These are phyloP conservation scores for Alitta virens DNA, from an alignment of 2,888 invertebrate genomes.

Conservation along the genomic window DNA sequence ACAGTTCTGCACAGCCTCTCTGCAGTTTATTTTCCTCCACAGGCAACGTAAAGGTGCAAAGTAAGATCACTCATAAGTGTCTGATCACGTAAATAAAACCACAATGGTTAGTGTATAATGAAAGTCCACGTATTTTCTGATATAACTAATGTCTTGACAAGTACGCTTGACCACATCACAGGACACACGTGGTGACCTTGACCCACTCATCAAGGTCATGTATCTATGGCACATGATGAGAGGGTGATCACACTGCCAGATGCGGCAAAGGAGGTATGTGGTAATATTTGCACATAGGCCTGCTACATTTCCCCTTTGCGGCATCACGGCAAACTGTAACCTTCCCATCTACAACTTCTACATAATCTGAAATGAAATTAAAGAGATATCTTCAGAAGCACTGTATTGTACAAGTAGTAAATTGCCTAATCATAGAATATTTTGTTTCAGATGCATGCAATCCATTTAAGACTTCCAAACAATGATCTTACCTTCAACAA, in stretches of 20 bases:
- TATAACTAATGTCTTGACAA: too few species aligned
- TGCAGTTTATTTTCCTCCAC: too few species aligned
- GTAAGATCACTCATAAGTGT: too few species aligned
- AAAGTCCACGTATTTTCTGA: too few species aligned
- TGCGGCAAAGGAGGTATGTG: conserved; percentile 76
- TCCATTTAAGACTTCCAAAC: background rate
- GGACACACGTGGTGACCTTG: conserved; percentile 9
- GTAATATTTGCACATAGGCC: conserved; percentile 95
- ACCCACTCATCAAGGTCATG: background rate
- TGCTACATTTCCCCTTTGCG: conserved; percentile 88
- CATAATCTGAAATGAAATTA: conserved; percentile 73
- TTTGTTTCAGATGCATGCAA: background rate
- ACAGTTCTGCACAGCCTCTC: too few species aligned
- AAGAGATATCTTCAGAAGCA: too few species aligned
- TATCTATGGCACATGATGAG: background rate
- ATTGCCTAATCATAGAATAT: too few species aligned
- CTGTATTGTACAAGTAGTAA: too few species aligned
- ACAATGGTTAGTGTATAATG: too few species aligned
- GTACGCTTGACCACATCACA: too few species aligned
- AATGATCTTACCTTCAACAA: conserved; percentile 80
- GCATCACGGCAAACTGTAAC: conserved; percentile 96
- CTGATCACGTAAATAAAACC: too few species aligned
- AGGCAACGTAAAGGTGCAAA: too few species aligned
- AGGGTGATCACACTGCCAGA: conserved; percentile 12
- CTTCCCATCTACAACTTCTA: conserved; percentile 92